phyloP scores from a whole-genome alignment of 2,113 vertebrate species.

The Diphyllodes magnificus region DNA sequence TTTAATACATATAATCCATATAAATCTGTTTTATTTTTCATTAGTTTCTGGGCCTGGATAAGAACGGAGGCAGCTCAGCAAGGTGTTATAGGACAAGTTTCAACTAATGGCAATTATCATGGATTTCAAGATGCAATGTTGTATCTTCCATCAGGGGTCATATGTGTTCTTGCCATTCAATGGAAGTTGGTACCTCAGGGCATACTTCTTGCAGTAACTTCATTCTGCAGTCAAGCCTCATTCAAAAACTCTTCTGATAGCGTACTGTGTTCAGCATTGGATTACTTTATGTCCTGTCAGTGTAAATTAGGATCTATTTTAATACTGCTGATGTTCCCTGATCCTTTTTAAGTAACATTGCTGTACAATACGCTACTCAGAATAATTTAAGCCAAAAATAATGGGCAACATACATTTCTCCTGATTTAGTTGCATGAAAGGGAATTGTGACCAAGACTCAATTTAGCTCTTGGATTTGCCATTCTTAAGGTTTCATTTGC shows the following conservation, averaged over 20 bases:
- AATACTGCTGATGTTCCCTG: constrained; percentile 22
- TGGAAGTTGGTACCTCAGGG: background rate
- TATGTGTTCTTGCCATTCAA: background rate
- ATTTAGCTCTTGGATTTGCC: background rate
- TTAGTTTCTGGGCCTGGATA: background rate
- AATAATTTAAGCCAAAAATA: constrained; percentile 50
- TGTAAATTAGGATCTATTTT: constrained; percentile 9
- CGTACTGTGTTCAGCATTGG: background rate
- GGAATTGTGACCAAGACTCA: background rate
- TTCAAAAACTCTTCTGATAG: background rate
- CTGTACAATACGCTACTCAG: background rate
- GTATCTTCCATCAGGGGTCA: background rate
- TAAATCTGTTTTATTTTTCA: background rate
- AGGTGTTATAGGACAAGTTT: background rate
- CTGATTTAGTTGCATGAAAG: background rate
- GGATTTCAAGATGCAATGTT: background rate
- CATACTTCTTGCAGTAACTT: background rate
- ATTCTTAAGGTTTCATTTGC: background rate
- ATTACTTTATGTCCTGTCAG: constrained; percentile 17
- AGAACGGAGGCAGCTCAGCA: background rate
- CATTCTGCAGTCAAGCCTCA: background rate
- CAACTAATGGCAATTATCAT: background rate
- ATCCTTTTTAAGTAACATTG: background rate
- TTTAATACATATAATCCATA: background rate
- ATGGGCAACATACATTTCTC: background rate